Percentiles rank a stretch among this genome's conserved stretches.
These are phyloP conservation scores for Nestor notabilis DNA, from an alignment of 2,113 vertebrate species.

Conservation along the genomic window DNA sequence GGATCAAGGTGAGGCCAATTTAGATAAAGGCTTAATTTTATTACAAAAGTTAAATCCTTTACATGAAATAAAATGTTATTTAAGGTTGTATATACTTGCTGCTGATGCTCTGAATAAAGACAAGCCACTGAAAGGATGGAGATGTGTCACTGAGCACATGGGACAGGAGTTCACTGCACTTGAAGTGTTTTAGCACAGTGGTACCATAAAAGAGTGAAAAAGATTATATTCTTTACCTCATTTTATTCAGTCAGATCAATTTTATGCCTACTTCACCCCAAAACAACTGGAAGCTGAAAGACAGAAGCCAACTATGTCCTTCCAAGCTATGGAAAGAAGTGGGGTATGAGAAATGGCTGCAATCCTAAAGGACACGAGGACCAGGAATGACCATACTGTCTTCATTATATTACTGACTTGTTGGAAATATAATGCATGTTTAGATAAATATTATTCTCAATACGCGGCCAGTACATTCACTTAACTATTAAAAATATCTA, in stretches of 20 bases:
- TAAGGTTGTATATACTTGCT: not conserved
- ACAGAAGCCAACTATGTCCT: not conserved
- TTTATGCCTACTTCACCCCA: not conserved
- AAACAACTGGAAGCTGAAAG: not conserved
- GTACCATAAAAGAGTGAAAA: not conserved
- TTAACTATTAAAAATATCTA: not conserved
- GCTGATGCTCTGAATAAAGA: not conserved
- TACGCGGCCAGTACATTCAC: not conserved
- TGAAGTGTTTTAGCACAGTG: not conserved
- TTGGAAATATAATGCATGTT: not conserved
- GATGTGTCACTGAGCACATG: not conserved
- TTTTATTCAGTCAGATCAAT: not conserved
- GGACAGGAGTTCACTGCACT: not conserved
- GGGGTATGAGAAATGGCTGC: not conserved
- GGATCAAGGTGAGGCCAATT: not conserved
- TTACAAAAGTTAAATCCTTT: not conserved
- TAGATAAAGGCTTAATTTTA: not conserved
- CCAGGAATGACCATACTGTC: not conserved
- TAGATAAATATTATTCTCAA: not conserved
- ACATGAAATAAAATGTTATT: not conserved
- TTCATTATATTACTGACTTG: not conserved
- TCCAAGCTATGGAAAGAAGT: not conserved
- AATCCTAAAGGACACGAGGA: not conserved
- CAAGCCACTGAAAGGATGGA: not conserved
- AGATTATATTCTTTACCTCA: not conserved